A percentile compares a stretch with the other conserved stretches of the same genome.
Evolutionary conservation across 2,113 vertebrate species (phyloP).

Genomic region (Numenius arquata): DNA sequence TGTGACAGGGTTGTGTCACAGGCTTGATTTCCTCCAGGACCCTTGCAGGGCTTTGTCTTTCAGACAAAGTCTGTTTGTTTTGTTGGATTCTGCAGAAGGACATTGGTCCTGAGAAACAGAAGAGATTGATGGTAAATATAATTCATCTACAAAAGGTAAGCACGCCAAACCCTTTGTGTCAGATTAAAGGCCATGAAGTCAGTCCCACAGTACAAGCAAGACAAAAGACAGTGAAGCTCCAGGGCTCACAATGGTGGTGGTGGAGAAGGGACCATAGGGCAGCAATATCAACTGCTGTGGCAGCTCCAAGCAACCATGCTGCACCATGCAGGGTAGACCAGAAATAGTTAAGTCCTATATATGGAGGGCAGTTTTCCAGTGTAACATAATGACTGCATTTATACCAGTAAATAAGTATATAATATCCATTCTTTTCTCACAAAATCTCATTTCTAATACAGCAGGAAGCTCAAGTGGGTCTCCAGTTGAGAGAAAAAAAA

Average conservation of each 20-base stretch:
- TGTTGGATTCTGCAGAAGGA: background rate
- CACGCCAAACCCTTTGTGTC: background rate
- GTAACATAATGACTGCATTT: background rate
- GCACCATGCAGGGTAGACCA: background rate
- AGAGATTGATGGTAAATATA: background rate
- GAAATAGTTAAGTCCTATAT: background rate
- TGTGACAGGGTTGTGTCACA: background rate
- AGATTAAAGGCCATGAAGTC: background rate
- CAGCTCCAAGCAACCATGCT: background rate
- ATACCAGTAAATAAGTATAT: background rate
- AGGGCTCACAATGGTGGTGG: accelerated
- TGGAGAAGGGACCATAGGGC: background rate
- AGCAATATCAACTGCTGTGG: background rate
- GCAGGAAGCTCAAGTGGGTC: background rate
- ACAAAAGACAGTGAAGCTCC: background rate
- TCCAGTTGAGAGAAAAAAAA: background rate
- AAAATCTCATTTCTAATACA: background rate
- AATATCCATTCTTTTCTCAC: background rate
- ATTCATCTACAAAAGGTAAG: background rate
- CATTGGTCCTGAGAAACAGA: background rate
- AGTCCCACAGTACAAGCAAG: background rate
- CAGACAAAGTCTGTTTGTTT: background rate
- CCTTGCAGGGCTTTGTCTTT: background rate
- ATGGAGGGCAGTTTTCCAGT: background rate
- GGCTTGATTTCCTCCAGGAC: background rate